phyloP scores from a whole-genome alignment of 2,113 vertebrate genomes.

The Coregonus clupeaformis region DNA sequence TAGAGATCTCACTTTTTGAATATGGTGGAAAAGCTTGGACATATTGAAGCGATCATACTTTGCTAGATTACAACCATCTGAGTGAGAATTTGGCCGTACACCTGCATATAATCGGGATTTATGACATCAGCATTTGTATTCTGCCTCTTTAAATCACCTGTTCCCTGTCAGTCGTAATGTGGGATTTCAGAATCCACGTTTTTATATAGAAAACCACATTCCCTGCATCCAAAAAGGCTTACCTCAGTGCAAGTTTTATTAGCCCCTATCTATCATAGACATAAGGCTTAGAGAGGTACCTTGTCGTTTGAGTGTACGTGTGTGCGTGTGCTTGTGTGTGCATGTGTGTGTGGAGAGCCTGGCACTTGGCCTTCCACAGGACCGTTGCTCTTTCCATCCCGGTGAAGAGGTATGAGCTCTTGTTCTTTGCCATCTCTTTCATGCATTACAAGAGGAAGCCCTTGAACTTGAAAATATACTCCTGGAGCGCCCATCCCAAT shows the following conservation, averaged over 20 bases:
- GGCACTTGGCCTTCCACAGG: conserved; percentile 32
- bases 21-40: conserved; percentile 51
- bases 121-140: conserved; percentile 60
- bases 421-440: not conserved
- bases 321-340: no score
- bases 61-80: conserved; percentile 40
- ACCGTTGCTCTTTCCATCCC: conserved; percentile 18
- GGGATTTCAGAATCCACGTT: conserved; percentile 53
- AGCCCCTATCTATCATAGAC: conserved; percentile 59
- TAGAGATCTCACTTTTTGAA: conserved; percentile 35
- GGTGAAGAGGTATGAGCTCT: conserved; percentile 16
- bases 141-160: conserved; percentile 74
- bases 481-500: not conserved
- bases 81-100: conserved; percentile 59
- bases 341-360: conserved; percentile 12
- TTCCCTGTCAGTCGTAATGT: conserved; percentile 58
- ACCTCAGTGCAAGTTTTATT: conserved; percentile 62
- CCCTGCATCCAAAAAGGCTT: conserved; percentile 56
- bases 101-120: conserved; percentile 64
- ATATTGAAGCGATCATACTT: conserved; percentile 72
- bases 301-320: conserved; percentile 31
- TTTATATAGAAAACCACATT: conserved; percentile 29
- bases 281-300: conserved; percentile 42
- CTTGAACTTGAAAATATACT: not conserved
- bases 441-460: not conserved